These are phyloP conservation scores for Labeo calbasu DNA, from an alignment of 2,797 vertebrate species.

Conservation along the genomic window DNA sequence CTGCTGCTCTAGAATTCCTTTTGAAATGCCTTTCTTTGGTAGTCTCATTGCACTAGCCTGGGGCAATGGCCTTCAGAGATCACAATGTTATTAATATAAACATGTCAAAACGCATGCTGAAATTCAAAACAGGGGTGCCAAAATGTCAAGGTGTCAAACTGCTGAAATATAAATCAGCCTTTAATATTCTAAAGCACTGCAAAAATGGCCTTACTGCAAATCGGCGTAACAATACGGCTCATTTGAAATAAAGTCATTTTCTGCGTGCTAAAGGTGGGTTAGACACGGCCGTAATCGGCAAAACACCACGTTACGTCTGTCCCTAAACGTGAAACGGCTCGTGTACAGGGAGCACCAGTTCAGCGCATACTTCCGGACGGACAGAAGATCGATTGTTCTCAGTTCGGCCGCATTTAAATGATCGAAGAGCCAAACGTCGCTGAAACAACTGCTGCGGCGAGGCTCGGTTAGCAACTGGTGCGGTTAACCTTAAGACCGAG, in stretches of 20 bases:
- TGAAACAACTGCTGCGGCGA: neutral
- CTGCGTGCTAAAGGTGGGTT: conserved; percentile 43
- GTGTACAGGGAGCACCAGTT: neutral
- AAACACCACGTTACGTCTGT: neutral
- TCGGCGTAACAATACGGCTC: conserved; percentile 68
- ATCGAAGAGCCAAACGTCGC: neutral
- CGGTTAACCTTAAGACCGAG: conserved; percentile 6
- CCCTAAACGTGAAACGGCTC: neutral
- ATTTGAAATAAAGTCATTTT: conserved; percentile 72
- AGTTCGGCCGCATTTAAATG: neutral
- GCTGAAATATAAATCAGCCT: conserved; percentile 81
- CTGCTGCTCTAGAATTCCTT: conserved; percentile 84
- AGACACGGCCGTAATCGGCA: neutral
- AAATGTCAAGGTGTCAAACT: conserved; percentile 83
- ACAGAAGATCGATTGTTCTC: neutral
- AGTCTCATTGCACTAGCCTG: conserved; percentile 82
- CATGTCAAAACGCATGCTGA: conserved; percentile 84
- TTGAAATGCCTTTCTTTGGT: conserved; percentile 85
- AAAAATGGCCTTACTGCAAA: conserved; percentile 73
- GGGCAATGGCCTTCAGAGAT: conserved; percentile 85
- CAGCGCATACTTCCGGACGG: neutral
- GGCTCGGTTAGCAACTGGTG: neutral
- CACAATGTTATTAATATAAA: conserved; percentile 86
- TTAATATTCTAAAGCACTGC: conserved; percentile 81
- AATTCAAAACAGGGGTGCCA: conserved; percentile 83